Evolutionary conservation across 2,797 vertebrate genomes (phyloP).

Genomic region (Lophotriccus pileatus): DNA sequence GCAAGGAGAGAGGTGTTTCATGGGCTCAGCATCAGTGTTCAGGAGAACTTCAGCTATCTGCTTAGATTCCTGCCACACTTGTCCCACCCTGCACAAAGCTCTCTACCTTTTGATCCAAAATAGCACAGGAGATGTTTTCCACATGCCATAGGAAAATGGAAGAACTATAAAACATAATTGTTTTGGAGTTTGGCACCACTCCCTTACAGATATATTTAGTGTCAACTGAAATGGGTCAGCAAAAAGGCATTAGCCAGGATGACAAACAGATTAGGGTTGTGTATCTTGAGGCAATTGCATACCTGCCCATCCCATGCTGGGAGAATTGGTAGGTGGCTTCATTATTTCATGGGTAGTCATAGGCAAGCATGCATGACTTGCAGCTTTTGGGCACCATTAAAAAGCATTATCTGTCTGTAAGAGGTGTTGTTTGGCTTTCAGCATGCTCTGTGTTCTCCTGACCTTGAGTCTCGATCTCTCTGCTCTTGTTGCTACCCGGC

Average conservation of each 20-base stretch:
- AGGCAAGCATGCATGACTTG: not conserved
- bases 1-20: slow-evolving; percentile 31
- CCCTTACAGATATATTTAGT: not conserved
- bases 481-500: fast-evolving
- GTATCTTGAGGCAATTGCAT: not conserved
- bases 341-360: not conserved
- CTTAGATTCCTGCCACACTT: slow-evolving; percentile 24
- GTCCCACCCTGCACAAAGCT: not conserved
- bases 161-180: slow-evolving; percentile 37
- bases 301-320: not conserved
- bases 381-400: not conserved
- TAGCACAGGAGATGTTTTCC: slow-evolving; percentile 50
- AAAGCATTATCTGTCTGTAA: not conserved
- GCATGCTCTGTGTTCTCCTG: not conserved
- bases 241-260: not conserved
- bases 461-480: not conserved
- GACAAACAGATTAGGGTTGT: slow-evolving; percentile 2
- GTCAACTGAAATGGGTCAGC: slow-evolving; percentile 23
- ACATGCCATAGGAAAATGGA: slow-evolving; percentile 21
- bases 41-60: slow-evolving; percentile 55
- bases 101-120: slow-evolving; percentile 49
- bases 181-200: not conserved
- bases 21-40: not conserved
- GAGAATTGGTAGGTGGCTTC: not conserved
- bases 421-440: not conserved